A percentile compares a stretch with the other conserved stretches of the same genome.
Conservation (phyloP, 1,140 invertebrate species). For the Camponotus pennsylvanicus region DNA sequence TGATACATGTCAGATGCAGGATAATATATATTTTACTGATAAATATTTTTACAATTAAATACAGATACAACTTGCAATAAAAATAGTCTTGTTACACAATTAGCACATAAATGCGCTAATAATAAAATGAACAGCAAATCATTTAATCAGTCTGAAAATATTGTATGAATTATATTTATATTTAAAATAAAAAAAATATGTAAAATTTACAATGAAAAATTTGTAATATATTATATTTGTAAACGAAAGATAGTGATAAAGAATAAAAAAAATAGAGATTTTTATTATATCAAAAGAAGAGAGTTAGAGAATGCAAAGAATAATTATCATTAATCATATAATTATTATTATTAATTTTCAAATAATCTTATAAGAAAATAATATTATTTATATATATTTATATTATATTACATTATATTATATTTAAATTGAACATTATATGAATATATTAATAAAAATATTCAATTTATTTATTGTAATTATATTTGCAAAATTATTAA, state of each 20-base stretch:
- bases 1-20: slow-evolving; percentile 72
- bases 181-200: slow-evolving; percentile 4
- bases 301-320: neutral
- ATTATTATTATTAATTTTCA: neutral
- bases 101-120: slow-evolving; percentile 11
- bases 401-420: neutral
- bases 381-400: neutral
- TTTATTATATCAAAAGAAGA: neutral
- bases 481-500: neutral
- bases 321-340: neutral
- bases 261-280: neutral
- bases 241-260: neutral
- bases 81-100: slow-evolving; percentile 2
- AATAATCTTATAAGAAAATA: neutral
- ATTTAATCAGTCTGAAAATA: slow-evolving; percentile 39
- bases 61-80: slow-evolving; percentile 9
- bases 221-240: slow-evolving; percentile 24
- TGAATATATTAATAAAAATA: neutral
- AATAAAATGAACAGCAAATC: neutral
- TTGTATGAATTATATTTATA: slow-evolving; percentile 38
- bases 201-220: slow-evolving; percentile 15
- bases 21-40: slow-evolving; percentile 33
- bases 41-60: slow-evolving; percentile 44
- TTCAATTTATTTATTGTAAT: neutral
- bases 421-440: slow-evolving; percentile 14